Evolutionary conservation across 2,888 invertebrate genomes (phyloP), one percentile per base, ranked within the genome.

Genomic region (Acronicta aceris): DNA sequence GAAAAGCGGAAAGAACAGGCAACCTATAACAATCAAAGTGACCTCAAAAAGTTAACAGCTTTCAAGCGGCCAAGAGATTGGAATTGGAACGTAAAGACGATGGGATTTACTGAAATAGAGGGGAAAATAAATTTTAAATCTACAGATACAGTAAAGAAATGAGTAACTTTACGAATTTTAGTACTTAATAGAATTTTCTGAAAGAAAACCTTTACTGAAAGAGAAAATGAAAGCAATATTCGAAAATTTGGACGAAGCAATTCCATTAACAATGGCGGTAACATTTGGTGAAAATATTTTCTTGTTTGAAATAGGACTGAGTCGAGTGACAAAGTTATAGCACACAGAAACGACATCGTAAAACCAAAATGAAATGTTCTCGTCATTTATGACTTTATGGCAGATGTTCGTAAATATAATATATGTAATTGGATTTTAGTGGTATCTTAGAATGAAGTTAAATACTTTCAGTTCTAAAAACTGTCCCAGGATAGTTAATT

Each of bases 331-430:
- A 76, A 83, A 80, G 80, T 82, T 82, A 79, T 77, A 79, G 68
- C 76, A 63, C 64, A 77, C 65, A 71, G 71, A 79, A 85, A 86
- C 78, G 73, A 74, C 73, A 71, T 85, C 86, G 83, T 89, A 87
- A 90, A 89, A 86, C 48, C 78, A 76, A 74, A 84, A 84, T 85
- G 81, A 87, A 87, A 87, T 78, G 78, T 76, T 80, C 75, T 76
- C 73, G 63, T 65, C 60, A 68, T 76, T 78, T 78, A 71, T 60
- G 70, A 42, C 62, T 76, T 78, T 78, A 71, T 60, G 70, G 40
- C 62, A 59, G 59, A 62, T 63, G 25, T 60, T 61, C 57, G 40
- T 56, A 71, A 73, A 70, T 61, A 65, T 62, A 78, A n/a, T n/a
- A n/a, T n/a, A n/a, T n/a, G n/a, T n/a, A n/a, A 76, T 66, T 69